Conservation (phyloP, 2,888 invertebrate genomes). For the Erebia aethiops region DNA sequence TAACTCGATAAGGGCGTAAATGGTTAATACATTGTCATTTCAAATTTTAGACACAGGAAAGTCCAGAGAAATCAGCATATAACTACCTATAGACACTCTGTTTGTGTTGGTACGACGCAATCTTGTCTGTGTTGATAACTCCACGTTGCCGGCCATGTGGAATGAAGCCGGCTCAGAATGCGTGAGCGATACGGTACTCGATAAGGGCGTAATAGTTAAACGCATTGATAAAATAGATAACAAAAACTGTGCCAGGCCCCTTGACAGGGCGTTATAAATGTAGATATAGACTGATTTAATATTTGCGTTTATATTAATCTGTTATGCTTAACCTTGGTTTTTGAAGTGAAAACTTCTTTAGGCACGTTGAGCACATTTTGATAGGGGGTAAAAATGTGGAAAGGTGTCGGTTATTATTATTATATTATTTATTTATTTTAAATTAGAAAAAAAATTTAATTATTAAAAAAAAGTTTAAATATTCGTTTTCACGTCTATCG, state of each 20-base stretch:
- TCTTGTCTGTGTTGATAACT: constrained; percentile 25
- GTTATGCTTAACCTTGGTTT: background rate
- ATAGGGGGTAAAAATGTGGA: no score
- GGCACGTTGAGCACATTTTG: no score
- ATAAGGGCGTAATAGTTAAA: constrained; percentile 28
- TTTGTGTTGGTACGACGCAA: background rate
- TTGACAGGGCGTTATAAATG: background rate
- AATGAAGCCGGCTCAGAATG: constrained; percentile 1
- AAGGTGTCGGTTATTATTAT: no score
- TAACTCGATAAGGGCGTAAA: constrained; percentile 26
- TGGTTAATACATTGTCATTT: constrained; percentile 36
- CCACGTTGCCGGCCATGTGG: constrained; percentile 32
- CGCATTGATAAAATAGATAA: constrained; percentile 35
- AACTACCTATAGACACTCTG: background rate
- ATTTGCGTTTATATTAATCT: background rate
- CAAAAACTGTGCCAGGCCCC: constrained; percentile 16
- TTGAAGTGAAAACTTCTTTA: no score
- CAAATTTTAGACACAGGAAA: no score
- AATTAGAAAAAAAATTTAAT: no score
- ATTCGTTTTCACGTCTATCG: no score
- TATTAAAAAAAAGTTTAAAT: no score
- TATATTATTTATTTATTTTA: no score
- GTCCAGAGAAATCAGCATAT: no score
- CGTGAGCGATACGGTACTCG: background rate
- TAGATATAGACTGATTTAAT: background rate